phyloP scores from a whole-genome alignment of 1,140 invertebrate genomes.

The Psix sp. region DNA sequence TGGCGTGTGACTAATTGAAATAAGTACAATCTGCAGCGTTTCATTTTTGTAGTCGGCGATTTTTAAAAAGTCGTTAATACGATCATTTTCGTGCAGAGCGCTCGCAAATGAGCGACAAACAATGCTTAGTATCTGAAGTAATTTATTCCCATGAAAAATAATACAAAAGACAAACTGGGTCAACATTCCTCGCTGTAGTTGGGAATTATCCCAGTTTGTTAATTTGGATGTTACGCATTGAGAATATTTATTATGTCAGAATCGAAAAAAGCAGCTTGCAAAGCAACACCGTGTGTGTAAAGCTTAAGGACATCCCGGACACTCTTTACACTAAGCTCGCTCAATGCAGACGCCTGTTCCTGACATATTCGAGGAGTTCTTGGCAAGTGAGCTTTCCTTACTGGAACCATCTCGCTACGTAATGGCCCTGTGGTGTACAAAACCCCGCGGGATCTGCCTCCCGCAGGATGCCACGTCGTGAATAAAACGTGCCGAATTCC shows the following conservation, averaged over 20 bases:
- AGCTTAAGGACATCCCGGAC: background rate
- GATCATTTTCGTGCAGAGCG: conserved; percentile 28
- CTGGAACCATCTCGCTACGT: conserved; percentile 48
- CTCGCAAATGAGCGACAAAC: conserved; percentile 14
- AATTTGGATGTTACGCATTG: background rate
- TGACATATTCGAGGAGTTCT: conserved; percentile 54
- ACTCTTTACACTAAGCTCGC: conserved; percentile 15
- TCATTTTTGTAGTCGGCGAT: conserved; percentile 11
- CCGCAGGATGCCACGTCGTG: conserved; percentile 53
- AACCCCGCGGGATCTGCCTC: conserved; percentile 47
- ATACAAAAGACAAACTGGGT: conserved; percentile 9
- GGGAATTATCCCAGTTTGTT: background rate
- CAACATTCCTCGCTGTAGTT: conserved; percentile 14
- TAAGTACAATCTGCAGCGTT: conserved; percentile 23
- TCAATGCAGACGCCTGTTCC: conserved; percentile 15
- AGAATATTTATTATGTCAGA: background rate
- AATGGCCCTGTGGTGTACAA: conserved; percentile 56
- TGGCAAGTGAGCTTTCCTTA: conserved; percentile 55
- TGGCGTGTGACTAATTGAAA: conserved; percentile 24
- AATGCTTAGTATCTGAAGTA: conserved; percentile 30
- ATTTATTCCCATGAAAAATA: conserved; percentile 29
- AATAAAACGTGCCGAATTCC: conserved; percentile 63
- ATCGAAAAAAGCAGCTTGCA: no score
- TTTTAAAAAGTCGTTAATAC: conserved; percentile 37
- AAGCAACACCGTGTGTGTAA: background rate